Evolutionary conservation across 2,888 invertebrate genomes (phyloP).

Genomic region (Morpho deidamia): DNA sequence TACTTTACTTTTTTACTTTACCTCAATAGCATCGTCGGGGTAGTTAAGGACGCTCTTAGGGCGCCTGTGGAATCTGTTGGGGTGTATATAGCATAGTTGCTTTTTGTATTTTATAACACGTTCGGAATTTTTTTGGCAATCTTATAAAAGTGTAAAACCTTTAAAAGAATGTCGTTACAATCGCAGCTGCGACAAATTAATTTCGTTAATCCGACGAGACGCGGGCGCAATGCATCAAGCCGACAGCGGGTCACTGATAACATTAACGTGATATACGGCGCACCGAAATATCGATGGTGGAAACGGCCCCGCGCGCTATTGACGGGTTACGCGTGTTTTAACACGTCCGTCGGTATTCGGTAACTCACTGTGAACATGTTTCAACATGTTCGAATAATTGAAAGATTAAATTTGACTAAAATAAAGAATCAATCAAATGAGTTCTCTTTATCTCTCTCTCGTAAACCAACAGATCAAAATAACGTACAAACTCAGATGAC

Average conservation of each 20-base stretch:
- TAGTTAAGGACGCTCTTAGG: too few species aligned
- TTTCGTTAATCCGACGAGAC: constrained; percentile 67
- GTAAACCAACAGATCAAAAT: too few species aligned
- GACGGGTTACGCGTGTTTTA: constrained; percentile 25
- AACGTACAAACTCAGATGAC: too few species aligned
- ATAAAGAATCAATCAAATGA: too few species aligned
- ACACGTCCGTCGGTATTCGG: constrained; percentile 2
- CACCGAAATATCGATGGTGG: constrained; percentile 48
- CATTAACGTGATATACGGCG: constrained; percentile 68
- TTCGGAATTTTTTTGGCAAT: constrained; percentile 5
- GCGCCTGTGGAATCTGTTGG: too few species aligned
- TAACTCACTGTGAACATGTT: not conserved
- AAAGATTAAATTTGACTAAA: too few species aligned
- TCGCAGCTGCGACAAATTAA: constrained; percentile 63
- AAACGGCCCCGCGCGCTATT: constrained; percentile 36
- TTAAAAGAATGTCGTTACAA: constrained; percentile 34
- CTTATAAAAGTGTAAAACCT: constrained; percentile 10
- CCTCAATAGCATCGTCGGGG: too few species aligned
- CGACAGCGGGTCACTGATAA: constrained; percentile 64
- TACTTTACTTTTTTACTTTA: too few species aligned
- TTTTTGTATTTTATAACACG: too few species aligned
- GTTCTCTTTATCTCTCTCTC: too few species aligned
- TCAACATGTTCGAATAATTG: too few species aligned
- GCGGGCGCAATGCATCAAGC: constrained; percentile 64
- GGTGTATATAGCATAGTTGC: too few species aligned